These are phyloP conservation scores for Sitta carolinensis DNA, from an alignment of 2,797 vertebrate species.

Conservation along the genomic window DNA sequence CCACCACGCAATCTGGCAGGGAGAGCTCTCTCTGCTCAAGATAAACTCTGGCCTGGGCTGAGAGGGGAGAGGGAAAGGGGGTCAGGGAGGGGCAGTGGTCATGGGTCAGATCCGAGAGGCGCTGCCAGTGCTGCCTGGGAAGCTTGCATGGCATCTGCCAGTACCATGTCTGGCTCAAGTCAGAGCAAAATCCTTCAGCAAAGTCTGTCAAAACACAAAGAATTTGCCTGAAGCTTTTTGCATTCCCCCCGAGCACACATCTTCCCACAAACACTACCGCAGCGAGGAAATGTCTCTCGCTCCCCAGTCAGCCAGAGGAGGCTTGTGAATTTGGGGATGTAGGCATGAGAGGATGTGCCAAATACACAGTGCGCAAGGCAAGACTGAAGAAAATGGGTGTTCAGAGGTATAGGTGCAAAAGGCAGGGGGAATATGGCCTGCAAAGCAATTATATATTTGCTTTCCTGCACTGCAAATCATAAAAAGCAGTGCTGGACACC, in stretches of 20 bases:
- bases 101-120: background rate
- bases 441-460: background rate
- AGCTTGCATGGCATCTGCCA: constrained; percentile 35
- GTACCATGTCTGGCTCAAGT: background rate
- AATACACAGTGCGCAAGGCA: background rate
- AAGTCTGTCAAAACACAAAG: constrained; percentile 43
- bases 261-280: background rate
- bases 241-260: background rate
- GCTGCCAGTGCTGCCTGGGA: background rate
- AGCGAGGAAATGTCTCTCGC: background rate
- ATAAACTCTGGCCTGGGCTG: constrained; percentile 4
- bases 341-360: background rate
- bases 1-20: constrained; percentile 62
- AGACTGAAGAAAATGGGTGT: background rate
- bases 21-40: background rate
- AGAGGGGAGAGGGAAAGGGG: background rate
- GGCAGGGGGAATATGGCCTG: background rate
- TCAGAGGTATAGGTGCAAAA: background rate
- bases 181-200: background rate
- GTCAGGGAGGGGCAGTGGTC: background rate
- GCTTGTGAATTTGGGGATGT: background rate
- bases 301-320: background rate
- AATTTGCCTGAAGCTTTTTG: background rate
- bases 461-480: background rate
- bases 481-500: background rate